phyloP scores from a whole-genome alignment of 2,888 invertebrate species.

The Watsonalla cultraria region DNA sequence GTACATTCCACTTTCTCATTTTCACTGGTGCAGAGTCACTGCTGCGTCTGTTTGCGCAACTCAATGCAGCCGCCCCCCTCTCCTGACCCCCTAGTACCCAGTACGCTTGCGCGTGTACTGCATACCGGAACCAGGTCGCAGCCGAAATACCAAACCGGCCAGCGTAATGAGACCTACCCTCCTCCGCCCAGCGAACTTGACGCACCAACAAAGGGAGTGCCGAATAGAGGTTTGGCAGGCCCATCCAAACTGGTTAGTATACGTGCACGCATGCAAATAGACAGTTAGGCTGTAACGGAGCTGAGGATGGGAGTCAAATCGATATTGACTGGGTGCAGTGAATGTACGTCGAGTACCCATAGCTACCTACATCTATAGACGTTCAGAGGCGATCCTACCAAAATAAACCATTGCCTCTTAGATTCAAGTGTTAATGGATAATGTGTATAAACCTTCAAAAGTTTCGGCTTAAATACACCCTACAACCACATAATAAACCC shows the following conservation, averaged over 20 bases:
- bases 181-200: slow-evolving; percentile 24
- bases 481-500: too few relatives aligned
- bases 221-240: slow-evolving; percentile 40
- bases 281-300: slow-evolving; percentile 68
- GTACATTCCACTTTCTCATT: slow-evolving; percentile 21
- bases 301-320: slow-evolving; percentile 58
- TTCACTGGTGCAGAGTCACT: slow-evolving; percentile 53
- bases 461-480: too few relatives aligned
- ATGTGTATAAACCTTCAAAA: too few relatives aligned
- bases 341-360: slow-evolving; percentile 2
- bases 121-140: slow-evolving; percentile 76
- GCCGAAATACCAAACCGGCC: slow-evolving; percentile 59
- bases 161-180: slow-evolving; percentile 45
- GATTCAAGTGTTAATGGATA: too few relatives aligned
- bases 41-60: slow-evolving; percentile 72
- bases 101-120: slow-evolving; percentile 74
- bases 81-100: slow-evolving; percentile 26
- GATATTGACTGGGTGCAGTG: slow-evolving; percentile 41
- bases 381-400: too few relatives aligned
- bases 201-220: slow-evolving; percentile 15
- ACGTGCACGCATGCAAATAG: slow-evolving; percentile 77
- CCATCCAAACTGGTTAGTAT: slow-evolving; percentile 38
- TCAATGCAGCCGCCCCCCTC: slow-evolving; percentile 60
- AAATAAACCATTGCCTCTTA: too few relatives aligned
- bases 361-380: too few relatives aligned